Evolutionary conservation across 2,113 vertebrate genomes (phyloP).

Genomic region (Mesembrinibis cayennensis): DNA sequence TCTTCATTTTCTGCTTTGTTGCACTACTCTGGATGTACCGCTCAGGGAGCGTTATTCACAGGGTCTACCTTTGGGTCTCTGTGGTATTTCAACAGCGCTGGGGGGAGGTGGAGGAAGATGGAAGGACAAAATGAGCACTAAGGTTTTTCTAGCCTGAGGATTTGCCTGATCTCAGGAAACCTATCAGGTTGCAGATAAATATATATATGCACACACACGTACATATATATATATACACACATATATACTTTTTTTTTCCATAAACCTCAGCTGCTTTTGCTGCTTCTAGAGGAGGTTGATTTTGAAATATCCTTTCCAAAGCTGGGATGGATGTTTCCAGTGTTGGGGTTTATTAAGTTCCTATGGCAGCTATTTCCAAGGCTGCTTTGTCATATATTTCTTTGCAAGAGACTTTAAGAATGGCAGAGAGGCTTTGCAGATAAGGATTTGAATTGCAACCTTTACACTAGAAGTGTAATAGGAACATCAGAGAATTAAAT

Average conservation of each 20-base stretch:
- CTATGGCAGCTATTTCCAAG: background rate
- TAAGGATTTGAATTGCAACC: constrained; percentile 34
- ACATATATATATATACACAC: accelerated
- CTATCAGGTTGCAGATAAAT: background rate
- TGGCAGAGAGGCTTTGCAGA: constrained; percentile 1
- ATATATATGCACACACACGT: background rate
- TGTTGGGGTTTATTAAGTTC: constrained; percentile 11
- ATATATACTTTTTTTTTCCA: too few species aligned
- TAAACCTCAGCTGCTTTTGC: background rate
- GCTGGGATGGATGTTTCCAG: background rate
- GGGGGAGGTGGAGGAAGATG: background rate
- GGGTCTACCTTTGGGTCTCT: background rate
- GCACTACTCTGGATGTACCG: background rate
- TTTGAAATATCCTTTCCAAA: constrained; percentile 14
- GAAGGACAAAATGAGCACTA: background rate
- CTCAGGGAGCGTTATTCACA: background rate
- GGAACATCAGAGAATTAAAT: constrained; percentile 19
- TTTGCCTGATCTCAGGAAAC: background rate
- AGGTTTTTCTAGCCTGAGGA: background rate
- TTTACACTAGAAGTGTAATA: constrained; percentile 11
- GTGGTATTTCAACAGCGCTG: background rate
- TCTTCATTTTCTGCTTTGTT: background rate
- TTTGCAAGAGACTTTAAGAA: background rate
- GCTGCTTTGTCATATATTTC: constrained; percentile 10
- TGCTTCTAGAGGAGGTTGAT: background rate